These are phyloP conservation scores for Nematopogon swammerdamellus DNA, from an alignment of 2,888 invertebrate species.

Conservation along the genomic window DNA sequence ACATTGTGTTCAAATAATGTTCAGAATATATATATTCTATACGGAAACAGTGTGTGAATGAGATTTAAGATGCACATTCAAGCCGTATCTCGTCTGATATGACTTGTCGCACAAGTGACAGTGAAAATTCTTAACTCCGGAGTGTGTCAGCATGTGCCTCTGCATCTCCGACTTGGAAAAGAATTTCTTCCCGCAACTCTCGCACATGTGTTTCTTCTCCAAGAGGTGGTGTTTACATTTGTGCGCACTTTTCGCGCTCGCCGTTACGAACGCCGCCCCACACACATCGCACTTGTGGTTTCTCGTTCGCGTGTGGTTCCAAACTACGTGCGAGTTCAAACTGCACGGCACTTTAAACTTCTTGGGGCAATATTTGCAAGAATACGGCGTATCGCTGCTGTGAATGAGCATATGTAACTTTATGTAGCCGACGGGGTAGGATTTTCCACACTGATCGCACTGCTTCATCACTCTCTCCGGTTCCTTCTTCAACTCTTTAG, in stretches of 20 bases:
- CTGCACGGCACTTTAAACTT: slow-evolving; percentile 47
- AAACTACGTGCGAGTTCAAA: slow-evolving; percentile 40
- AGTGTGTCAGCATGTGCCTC: slow-evolving; percentile 42
- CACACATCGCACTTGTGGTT: slow-evolving; percentile 48
- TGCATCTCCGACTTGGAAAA: slow-evolving; percentile 45
- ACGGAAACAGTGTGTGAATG: slow-evolving; percentile 20
- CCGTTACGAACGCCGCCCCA: slow-evolving; percentile 44
- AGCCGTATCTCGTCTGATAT: slow-evolving; percentile 44
- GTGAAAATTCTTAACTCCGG: slow-evolving; percentile 47
- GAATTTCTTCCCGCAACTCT: slow-evolving; percentile 41
- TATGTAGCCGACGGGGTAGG: slow-evolving; percentile 46
- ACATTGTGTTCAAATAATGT: slow-evolving; percentile 1
- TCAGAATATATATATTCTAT: not conserved
- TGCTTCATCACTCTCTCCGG: slow-evolving; percentile 23
- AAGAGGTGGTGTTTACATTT: slow-evolving; percentile 45
- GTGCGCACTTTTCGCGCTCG: slow-evolving; percentile 42
- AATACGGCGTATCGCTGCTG: slow-evolving; percentile 32
- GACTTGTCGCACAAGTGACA: slow-evolving; percentile 48
- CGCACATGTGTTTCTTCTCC: slow-evolving; percentile 46
- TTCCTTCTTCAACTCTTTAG: slow-evolving; percentile 2
- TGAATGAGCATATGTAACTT: slow-evolving; percentile 46
- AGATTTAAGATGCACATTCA: slow-evolving; percentile 47
- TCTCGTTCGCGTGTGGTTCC: slow-evolving; percentile 46
- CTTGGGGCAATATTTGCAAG: slow-evolving; percentile 46
- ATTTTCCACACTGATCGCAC: slow-evolving; percentile 50